phyloP scores from a whole-genome alignment of 2,888 invertebrate species.

The Apoderus coryli region DNA sequence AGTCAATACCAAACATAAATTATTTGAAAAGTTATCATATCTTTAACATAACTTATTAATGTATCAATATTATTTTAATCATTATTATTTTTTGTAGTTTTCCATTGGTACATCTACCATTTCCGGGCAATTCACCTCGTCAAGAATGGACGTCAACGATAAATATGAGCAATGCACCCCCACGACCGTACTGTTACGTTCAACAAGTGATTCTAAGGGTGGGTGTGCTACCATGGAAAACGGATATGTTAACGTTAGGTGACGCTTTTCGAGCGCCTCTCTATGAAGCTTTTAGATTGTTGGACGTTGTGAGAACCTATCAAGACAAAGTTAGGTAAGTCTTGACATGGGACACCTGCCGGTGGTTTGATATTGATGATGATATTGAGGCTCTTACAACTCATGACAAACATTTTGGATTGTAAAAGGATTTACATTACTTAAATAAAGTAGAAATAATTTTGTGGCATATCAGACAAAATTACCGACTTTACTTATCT shows the following conservation, averaged over 20 bases:
- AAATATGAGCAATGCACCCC: slow-evolving; percentile 29
- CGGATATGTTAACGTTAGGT: slow-evolving; percentile 62
- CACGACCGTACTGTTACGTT: slow-evolving; percentile 48
- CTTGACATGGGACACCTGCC: too few relatives aligned
- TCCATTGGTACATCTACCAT: slow-evolving; percentile 71
- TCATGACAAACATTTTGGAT: too few relatives aligned
- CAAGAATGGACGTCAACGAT: slow-evolving; percentile 44
- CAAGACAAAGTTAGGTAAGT: slow-evolving; percentile 55
- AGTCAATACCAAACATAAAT: too few relatives aligned
- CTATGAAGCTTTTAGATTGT: slow-evolving; percentile 73
- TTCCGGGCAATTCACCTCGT: slow-evolving; percentile 81
- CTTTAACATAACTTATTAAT: too few relatives aligned
- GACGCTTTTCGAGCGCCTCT: slow-evolving; percentile 89
- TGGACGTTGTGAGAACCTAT: slow-evolving; percentile 77
- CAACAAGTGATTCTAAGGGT: slow-evolving; percentile 57
- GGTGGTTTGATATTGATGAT: too few relatives aligned
- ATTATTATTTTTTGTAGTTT: slow-evolving; percentile 52
- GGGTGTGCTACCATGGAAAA: slow-evolving; percentile 79
- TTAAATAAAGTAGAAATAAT: too few relatives aligned
- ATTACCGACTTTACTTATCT: too few relatives aligned
- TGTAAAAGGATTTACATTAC: too few relatives aligned
- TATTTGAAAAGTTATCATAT: too few relatives aligned
- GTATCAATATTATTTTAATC: too few relatives aligned
- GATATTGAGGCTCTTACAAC: too few relatives aligned
- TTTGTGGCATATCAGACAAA: too few relatives aligned